phyloP scores from a whole-genome alignment of 2,888 invertebrate genomes.

The Brenthis hecate region DNA sequence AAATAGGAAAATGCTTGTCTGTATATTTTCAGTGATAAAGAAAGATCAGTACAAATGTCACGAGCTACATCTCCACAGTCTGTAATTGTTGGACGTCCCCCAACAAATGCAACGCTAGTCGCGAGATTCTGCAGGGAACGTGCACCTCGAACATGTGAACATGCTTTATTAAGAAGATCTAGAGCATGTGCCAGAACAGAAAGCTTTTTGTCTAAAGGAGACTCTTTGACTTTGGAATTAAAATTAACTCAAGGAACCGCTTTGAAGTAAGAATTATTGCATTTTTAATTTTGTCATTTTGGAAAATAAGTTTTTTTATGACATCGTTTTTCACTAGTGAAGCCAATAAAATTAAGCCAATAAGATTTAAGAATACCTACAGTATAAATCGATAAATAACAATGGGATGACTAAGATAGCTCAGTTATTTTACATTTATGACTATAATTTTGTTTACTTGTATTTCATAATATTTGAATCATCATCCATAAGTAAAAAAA shows the following conservation, averaged over 20 bases:
- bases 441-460: no score
- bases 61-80: conserved; percentile 75
- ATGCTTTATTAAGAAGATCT: conserved; percentile 85
- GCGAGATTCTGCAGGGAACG: conserved; percentile 92
- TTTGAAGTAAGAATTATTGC: conserved; percentile 84
- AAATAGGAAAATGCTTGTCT: background rate
- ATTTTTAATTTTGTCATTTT: background rate
- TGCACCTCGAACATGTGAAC: conserved; percentile 91
- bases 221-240: conserved; percentile 90
- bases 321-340: no score
- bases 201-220: conserved; percentile 91
- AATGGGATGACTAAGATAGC: no score
- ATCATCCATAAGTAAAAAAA: no score
- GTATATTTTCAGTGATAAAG: conserved; percentile 66
- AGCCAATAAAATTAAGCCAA: no score
- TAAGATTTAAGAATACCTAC: no score
- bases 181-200: conserved; percentile 91
- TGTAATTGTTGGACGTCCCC: conserved; percentile 80
- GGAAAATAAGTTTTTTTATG: background rate
- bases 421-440: no score
- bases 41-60: conserved; percentile 75
- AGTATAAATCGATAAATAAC: no score
- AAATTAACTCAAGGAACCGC: conserved; percentile 92
- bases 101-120: conserved; percentile 88
- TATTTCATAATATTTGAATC: no score